phyloP scores from a whole-genome alignment of 2,888 invertebrate genomes.

The Pyrrhosoma nymphula region DNA sequence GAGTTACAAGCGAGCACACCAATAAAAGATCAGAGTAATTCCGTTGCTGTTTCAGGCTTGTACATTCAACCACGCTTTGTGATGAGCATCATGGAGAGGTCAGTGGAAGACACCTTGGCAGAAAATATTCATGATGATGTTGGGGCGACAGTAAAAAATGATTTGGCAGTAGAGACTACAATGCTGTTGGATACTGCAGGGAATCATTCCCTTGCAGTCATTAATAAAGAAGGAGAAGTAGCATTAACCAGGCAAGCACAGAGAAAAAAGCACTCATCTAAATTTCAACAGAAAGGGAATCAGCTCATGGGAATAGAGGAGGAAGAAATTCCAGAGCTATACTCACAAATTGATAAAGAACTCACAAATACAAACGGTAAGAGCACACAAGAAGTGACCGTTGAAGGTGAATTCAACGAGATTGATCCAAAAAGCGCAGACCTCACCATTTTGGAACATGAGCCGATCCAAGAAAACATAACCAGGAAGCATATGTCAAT shows the following conservation, averaged over 20 bases:
- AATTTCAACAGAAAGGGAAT: conserved; percentile 18
- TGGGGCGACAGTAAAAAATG: not conserved
- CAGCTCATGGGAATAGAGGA: conserved; percentile 44
- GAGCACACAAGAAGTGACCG: not conserved
- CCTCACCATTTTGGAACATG: too few species aligned
- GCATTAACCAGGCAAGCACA: not conserved
- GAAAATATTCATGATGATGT: not conserved
- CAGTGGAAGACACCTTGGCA: too few species aligned
- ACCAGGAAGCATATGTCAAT: not conserved
- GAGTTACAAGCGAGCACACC: not conserved
- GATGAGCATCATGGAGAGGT: too few species aligned
- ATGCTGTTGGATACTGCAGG: not conserved
- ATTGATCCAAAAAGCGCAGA: not conserved
- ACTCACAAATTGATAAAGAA: too few species aligned
- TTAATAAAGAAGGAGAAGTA: not conserved
- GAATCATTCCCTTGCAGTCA: not conserved
- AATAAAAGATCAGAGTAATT: too few species aligned
- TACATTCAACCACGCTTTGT: too few species aligned
- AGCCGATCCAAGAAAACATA: not conserved
- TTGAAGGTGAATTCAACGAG: not conserved
- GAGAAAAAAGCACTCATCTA: not conserved
- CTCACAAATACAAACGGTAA: not conserved
- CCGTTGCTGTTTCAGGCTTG: too few species aligned
- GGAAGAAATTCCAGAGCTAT: not conserved
- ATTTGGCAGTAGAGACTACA: not conserved